Evolutionary conservation across 2,797 vertebrate genomes (phyloP).

Genomic region (Pogoniulus pusillus): DNA sequence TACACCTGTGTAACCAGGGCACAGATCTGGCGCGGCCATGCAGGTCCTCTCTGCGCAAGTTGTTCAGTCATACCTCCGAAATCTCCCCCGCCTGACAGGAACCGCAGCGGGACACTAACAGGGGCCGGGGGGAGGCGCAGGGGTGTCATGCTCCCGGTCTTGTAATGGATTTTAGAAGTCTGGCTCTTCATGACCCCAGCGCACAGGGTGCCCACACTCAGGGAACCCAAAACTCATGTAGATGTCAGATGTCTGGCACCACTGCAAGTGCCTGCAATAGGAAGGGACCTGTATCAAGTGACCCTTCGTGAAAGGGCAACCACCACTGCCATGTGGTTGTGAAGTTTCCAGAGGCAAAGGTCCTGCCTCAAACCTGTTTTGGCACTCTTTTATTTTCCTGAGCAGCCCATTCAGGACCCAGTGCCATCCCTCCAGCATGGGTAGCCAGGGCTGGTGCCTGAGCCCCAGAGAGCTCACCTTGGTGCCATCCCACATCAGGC

Average conservation of each 20-base stretch:
- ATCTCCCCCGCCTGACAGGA: rapidly evolving
- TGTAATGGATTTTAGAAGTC: not conserved
- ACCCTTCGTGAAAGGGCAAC: rapidly evolving
- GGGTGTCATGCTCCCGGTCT: not conserved
- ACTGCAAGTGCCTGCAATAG: not conserved
- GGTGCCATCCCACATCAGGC: not conserved
- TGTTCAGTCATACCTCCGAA: not conserved
- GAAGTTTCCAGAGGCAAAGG: not conserved
- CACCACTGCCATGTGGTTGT: rapidly evolving
- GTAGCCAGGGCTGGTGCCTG: not conserved
- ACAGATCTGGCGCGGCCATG: rapidly evolving
- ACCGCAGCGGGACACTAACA: not conserved
- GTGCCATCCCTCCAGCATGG: no score
- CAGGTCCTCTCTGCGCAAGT: not conserved
- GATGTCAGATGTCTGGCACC: not conserved
- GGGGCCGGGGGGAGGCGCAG: no score
- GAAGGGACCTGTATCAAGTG: not conserved
- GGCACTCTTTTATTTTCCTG: rapidly evolving
- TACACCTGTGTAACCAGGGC: not conserved
- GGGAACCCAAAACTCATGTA: not conserved
- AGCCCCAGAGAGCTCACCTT: not conserved
- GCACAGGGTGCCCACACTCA: not conserved
- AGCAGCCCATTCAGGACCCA: not conserved
- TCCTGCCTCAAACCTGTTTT: not conserved
- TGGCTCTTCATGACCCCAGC: not conserved